Conservation (phyloP, 1,140 invertebrate genomes). For the Thrips palmi region DNA sequence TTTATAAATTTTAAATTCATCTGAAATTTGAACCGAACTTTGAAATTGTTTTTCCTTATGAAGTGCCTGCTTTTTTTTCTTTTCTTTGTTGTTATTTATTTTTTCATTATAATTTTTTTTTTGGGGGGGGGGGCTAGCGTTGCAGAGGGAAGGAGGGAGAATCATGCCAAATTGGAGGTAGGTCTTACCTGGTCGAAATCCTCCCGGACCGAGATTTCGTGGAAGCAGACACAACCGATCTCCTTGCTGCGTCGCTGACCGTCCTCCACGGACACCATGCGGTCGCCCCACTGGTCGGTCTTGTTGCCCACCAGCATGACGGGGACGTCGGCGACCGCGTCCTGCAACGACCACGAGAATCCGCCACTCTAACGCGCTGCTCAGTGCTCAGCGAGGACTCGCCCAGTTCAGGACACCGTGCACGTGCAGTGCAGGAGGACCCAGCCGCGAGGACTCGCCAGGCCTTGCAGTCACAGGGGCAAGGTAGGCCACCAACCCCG, state of each 20-base stretch:
- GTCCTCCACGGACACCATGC: constrained; percentile 54
- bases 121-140: not conserved
- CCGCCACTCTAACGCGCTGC: too few relatives aligned
- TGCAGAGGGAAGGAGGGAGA: not conserved
- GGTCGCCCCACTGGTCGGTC: constrained; percentile 47
- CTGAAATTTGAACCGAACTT: too few relatives aligned
- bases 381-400: too few relatives aligned
- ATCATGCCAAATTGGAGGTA: not conserved
- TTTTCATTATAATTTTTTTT: constrained; percentile 4
- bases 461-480: too few relatives aligned
- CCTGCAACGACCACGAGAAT: constrained; percentile 26
- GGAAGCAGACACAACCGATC: constrained; percentile 63
- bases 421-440: too few relatives aligned
- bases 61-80: not conserved
- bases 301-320: constrained; percentile 70
- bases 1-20: too few relatives aligned
- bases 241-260: constrained; percentile 49
- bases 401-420: too few relatives aligned
- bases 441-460: too few relatives aligned
- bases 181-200: constrained; percentile 47
- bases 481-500: too few relatives aligned
- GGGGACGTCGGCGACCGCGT: constrained; percentile 37
- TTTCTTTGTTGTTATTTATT: constrained; percentile 5
- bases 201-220: constrained; percentile 67
- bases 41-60: too few relatives aligned